Evolutionary conservation across 2,888 invertebrate genomes (phyloP).

Genomic region (Leucophora obtusa): DNA sequence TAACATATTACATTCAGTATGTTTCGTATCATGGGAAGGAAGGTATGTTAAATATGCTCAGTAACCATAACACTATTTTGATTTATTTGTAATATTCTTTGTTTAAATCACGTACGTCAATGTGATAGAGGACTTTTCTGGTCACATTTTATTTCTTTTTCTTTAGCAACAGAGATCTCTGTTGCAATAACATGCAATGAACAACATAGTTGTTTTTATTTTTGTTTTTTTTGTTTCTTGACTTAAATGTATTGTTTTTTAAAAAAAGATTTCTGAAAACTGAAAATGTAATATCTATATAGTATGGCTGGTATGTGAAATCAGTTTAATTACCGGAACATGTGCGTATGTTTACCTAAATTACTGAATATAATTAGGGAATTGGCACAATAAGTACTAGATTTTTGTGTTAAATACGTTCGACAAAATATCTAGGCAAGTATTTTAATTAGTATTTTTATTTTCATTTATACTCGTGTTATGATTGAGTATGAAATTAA

Average conservation of each 20-base stretch:
- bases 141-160: slow-evolving; percentile 20
- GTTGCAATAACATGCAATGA: slow-evolving; percentile 51
- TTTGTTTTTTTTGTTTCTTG: slow-evolving; percentile 24
- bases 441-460: too few relatives aligned
- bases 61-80: slow-evolving; percentile 37
- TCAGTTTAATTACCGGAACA: slow-evolving; percentile 61
- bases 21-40: not conserved
- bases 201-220: not conserved
- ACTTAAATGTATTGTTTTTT: slow-evolving; percentile 41
- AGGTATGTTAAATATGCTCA: slow-evolving; percentile 21
- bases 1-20: not conserved
- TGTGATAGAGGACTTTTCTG: not conserved
- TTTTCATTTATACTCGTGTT: too few relatives aligned
- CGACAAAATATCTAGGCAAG: not conserved
- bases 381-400: slow-evolving; percentile 34
- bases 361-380: slow-evolving; percentile 19
- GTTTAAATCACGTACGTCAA: slow-evolving; percentile 37
- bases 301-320: slow-evolving; percentile 43
- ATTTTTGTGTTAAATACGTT: too few relatives aligned
- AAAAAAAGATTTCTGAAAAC: slow-evolving; percentile 23
- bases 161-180: slow-evolving; percentile 31
- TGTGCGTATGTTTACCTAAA: slow-evolving; percentile 20
- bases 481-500: too few relatives aligned
- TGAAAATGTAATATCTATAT: slow-evolving; percentile 31
- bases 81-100: slow-evolving; percentile 38